A percentile compares a stretch with the other conserved stretches of the same genome.
These are phyloP conservation scores for Wiebesia pumilae DNA, from an alignment of 1,140 invertebrate genomes.

Conservation along the genomic window DNA sequence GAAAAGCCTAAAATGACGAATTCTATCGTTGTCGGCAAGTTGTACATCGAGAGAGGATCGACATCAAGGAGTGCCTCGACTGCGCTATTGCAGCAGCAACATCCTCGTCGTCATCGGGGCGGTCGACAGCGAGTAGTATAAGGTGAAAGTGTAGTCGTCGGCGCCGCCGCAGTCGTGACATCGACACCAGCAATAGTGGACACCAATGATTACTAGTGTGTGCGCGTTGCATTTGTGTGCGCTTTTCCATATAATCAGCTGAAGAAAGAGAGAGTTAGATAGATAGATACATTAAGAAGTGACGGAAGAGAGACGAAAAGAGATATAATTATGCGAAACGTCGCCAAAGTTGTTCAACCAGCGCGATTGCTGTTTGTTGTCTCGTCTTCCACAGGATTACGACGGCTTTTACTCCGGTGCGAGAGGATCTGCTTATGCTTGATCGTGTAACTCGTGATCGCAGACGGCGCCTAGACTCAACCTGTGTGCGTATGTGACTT, in stretches of 20 bases:
- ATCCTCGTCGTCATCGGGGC: neutral
- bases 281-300: neutral
- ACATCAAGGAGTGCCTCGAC: neutral
- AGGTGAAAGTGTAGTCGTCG: slow-evolving; percentile 24
- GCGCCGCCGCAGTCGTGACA: slow-evolving; percentile 6
- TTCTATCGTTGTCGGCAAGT: neutral
- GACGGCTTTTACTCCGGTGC: neutral
- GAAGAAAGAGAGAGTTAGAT: neutral
- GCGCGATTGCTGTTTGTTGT: neutral
- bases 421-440: neutral
- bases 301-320: neutral
- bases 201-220: neutral
- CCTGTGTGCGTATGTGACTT: neutral
- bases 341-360: neutral
- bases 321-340: slow-evolving; percentile 16
- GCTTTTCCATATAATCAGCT: neutral
- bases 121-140: neutral
- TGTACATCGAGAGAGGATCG: neutral
- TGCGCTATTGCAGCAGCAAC: neutral
- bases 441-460: neutral
- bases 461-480: neutral
- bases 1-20: neutral
- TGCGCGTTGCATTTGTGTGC: neutral
- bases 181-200: neutral
- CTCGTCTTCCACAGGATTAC: slow-evolving; percentile 1